Evolutionary conservation across 2,797 vertebrate genomes (phyloP), one percentile per base, ranked within the genome.

Genomic region (Australoheros facetus): DNA sequence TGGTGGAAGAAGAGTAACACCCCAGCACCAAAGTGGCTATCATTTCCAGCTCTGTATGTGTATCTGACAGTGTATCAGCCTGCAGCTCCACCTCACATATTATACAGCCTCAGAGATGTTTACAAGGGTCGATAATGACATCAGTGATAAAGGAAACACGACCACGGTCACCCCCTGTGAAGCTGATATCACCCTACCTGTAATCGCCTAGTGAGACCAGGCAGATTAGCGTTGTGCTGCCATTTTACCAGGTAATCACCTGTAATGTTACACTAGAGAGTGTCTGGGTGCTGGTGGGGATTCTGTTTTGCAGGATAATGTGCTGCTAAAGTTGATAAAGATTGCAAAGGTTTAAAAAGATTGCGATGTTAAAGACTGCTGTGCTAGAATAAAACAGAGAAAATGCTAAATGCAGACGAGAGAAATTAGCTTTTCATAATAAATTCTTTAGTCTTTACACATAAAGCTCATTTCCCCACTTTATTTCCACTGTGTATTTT

Each of bases 111-210:
- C 71, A 17, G 81, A 85, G 78, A 77, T 91, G 89, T 91, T 91
- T 93, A 90, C 82, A 78, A 73, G 78, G 88, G 83, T 91, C 81
- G 78, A 92, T 92, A 92, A 91, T 89, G 89, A 89, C 85, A 90
- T 86, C 79, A 70, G 78, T 80, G 88, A 93, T 93, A 91, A 90
- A 90, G 73, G 75, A 80, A 89, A 82, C 55, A 79, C 12, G 8
- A 45, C 14, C 57, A 13, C 55, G 28, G 56, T 71, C 77, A 60
- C 26, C 74, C 32, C 12, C 75, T 58, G 64, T 74, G 75, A 39
- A 54, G 78, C 75, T 82, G 73, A 76, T 73, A 69, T 81, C 76
- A 58, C 79, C 80, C 58, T 17, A 86, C 87, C 89, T 89, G 66
- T 86, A 82, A 87, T 90, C 75, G 75, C 75, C 85, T 64, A 10